A percentile compares a stretch with the other conserved stretches of the same genome.
Conservation (phyloP, 1,140 invertebrate genomes). For the Caerostris darwini region DNA sequence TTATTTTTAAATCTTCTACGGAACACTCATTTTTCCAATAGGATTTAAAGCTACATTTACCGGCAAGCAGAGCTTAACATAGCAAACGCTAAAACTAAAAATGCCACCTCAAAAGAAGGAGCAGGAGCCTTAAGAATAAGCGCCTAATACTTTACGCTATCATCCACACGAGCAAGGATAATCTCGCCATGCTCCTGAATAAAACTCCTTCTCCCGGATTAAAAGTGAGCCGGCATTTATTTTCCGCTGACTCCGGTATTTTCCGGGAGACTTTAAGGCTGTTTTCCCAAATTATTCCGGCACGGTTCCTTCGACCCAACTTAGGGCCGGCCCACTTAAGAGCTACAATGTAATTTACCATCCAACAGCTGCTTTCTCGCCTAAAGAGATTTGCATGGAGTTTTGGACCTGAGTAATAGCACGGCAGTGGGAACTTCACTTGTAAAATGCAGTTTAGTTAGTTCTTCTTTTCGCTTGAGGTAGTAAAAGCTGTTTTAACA, state of each 20-base stretch:
- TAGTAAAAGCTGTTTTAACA: too few species aligned
- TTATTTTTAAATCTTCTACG: too few species aligned
- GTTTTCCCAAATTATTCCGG: neutral
- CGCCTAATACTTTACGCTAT: neutral
- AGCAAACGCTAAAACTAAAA: too few species aligned
- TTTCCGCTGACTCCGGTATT: neutral
- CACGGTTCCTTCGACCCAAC: neutral
- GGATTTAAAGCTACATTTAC: too few species aligned
- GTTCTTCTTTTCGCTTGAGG: too few species aligned
- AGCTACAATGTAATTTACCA: neutral
- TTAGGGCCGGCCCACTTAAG: neutral
- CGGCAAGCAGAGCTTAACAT: too few species aligned
- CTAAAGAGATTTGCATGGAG: too few species aligned
- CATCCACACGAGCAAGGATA: neutral
- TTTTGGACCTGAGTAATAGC: too few species aligned
- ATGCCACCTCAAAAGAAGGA: too few species aligned
- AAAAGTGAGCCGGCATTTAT: neutral
- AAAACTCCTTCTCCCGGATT: neutral
- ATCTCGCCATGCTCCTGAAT: neutral
- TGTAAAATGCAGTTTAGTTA: too few species aligned
- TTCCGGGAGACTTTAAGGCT: neutral
- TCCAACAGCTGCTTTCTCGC: neutral
- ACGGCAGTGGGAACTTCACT: too few species aligned
- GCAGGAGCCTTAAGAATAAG: neutral
- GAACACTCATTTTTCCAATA: too few species aligned